Base-by-base conservation (phyloP, 2,888 invertebrate species). In the Xiphydria camelus region DNA sequence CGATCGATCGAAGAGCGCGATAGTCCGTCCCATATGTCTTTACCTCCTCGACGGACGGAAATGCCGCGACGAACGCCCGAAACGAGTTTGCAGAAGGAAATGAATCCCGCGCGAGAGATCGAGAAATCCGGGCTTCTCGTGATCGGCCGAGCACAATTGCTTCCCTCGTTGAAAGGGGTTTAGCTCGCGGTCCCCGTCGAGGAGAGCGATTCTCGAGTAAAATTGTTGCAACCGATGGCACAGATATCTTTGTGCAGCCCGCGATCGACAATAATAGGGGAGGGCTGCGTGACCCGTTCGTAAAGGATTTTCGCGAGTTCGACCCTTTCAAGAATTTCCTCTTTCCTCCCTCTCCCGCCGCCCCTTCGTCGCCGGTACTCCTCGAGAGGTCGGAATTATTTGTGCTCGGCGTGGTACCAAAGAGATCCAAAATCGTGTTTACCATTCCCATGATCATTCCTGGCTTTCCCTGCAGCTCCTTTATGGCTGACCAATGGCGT, bases 361-460 rank as follows among this genome's bases (percentile, higher is more conserved):
- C n/a, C n/a, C n/a, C n/a, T n/a, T n/a, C n/a, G n/a, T n/a, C n/a
- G n/a, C n/a, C n/a, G n/a, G n/a, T n/a, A n/a, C n/a, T n/a, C n/a
- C n/a, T n/a, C n/a, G n/a, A n/a, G n/a, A n/a, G 29, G 23, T 48
- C 23, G 6, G 53, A 66, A 66, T 66, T 52, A 67, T 63, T 61
- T 59, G n/a, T n/a, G 65, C 55, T 59, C 49, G 54, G 55, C 33
- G 43, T 55, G 45, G 35, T 53, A 59, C 56, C 51, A 59, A 66
- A 51, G 57, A 55, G 57, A 54, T 54, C 50, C 50, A 50, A 57
- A 64, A 67, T 71, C 63, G 64, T 70, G 70, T 70, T 72, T 71
- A 64, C 69, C 51, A 69, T 70, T 70, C 70, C 68, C 70, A 70
- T 71, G 68, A 72, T 68, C 61, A 64, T 64, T 62, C 59, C 48